Evolutionary conservation across 1,140 invertebrate species (phyloP), one percentile per base, ranked within the genome.

Genomic region (Hyles vespertilio): DNA sequence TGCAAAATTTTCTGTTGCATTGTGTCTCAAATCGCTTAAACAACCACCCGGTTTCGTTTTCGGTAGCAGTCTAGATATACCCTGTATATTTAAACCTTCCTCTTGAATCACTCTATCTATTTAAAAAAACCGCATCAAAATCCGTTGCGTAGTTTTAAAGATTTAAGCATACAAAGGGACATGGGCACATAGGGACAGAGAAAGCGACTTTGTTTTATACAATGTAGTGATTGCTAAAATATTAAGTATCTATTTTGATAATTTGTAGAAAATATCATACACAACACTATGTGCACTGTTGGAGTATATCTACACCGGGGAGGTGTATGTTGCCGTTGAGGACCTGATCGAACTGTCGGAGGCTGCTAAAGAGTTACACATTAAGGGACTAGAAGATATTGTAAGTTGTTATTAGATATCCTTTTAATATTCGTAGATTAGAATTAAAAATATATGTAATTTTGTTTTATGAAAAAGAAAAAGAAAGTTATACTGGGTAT

Each of bases 221-320:
- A 1, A 22, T 22, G 22, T 22, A n/a, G 5, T 48, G n/a, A 48
- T 7, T 7, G 5, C 46, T 11, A 48, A n/a, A 48, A n/a, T 11
- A 10, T 7, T 5, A 10, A 47, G n/a, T 5, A 48, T 34, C 11
- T 32, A 51, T 46, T 22, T 40, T 33, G 54, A 7, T 33, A 32
- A 33, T 81, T 81, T 57, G 22, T 67, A 86, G 83, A 83, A 78
- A 71, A 65, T 84, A 50, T 78, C 75, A 43, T 71, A 80, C 49
- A 63, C 58, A 46, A 83, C 74, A 33, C 55, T 86, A 32, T 71
- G 72, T 56, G 59, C 71, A 11, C 72, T 86, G 56, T 49, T 86
- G 51, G 77, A 86, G 52, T 86, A 86, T 47, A 69, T 86, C 9
- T 86, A 86, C 56, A 83, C 77, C 0, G 83, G 83, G 5, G 78